Evolutionary conservation across 1,140 invertebrate species (phyloP), one percentile per base, ranked within the genome.

Genomic region (Polypedilum pembai): DNA sequence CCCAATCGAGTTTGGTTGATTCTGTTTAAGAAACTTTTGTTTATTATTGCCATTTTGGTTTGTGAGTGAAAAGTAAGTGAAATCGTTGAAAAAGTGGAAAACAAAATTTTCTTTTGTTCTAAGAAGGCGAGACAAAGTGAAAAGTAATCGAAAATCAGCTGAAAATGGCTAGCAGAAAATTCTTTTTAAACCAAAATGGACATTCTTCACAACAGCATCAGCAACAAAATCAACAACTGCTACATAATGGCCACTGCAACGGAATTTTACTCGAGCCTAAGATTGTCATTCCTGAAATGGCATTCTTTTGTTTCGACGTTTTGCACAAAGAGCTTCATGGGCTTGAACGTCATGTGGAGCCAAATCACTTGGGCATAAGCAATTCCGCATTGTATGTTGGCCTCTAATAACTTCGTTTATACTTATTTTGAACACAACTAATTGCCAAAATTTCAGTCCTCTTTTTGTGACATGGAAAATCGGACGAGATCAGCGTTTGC

Each of bases 391-490:
- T 92, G 95, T 98, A 88, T 94, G 93, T 91, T 80, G 75, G 41
- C 41, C 77, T 77, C 75, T n/a, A 75, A 75, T 74, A n/a, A 17
- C 66, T 75, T 33, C 41, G 63, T 74, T 66, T 12, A 12, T 75
- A 73, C 10, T 45, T 17, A 41, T 45, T 66, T 8, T 40, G 75
- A 74, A 24, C 41, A 7, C 21, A 8, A 45, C 18, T 40, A 12
- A 8, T 20, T 15, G 0, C n/a, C 17, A 12, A 81, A 77, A 84
- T 91, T 91, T 75, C 86, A 98, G 96, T 84, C 97, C 96, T 73
- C 86, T 99, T 79, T 99, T 99, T 88, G 97, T 99, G 40, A 98
- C 97, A 75, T 99, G 97, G 97, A 94, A 94, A 82, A 95, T 95
- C 80, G 96, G 97, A 17, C 92, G 93, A 81, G 96, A 98, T 79